A percentile compares a stretch with the other conserved stretches of the same genome.
phyloP scores from a whole-genome alignment of 53 echinoderm and acorn worm species.

The Echinarachnius parma region DNA sequence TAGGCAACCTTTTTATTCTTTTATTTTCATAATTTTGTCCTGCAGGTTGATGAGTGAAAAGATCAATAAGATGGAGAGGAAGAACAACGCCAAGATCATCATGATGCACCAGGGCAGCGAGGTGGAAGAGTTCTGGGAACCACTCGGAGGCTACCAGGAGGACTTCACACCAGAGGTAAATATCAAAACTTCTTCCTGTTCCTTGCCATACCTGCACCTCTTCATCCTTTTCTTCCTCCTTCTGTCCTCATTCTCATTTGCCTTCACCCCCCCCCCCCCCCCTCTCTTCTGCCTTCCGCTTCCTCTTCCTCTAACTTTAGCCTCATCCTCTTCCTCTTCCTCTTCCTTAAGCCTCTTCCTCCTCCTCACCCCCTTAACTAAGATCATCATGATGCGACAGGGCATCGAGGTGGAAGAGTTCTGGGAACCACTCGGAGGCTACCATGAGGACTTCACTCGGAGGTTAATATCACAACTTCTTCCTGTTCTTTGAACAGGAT shows the following conservation, averaged over 20 bases:
- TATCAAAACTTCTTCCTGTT: not conserved
- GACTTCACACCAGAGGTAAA: slow-evolving; percentile 77
- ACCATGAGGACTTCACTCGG: slow-evolving; percentile 68
- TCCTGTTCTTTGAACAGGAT: no score
- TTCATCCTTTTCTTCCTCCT: not conserved
- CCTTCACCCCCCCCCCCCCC: not conserved
- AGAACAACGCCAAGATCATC: slow-evolving; percentile 79
- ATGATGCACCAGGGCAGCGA: slow-evolving; percentile 87
- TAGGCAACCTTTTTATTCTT: no score
- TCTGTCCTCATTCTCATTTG: not conserved
- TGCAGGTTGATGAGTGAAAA: slow-evolving; percentile 86
- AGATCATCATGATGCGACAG: slow-evolving; percentile 80
- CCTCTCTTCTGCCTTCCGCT: not conserved
- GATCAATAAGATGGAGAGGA: slow-evolving; percentile 95
- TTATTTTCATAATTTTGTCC: no score
- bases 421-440: slow-evolving; percentile 90
- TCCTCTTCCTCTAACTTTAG: not conserved
- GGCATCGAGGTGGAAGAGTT: slow-evolving; percentile 76
- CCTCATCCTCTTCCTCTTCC: not conserved
- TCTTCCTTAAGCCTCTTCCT: not conserved
- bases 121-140: slow-evolving; percentile 86
- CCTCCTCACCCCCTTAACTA: slow-evolving; percentile 1
- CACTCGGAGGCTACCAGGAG: slow-evolving; percentile 71
- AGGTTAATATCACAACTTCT: no score
- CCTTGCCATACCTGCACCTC: not conserved